Conservation (phyloP, 2,797 vertebrate genomes). For the Lacerta agilis region DNA sequence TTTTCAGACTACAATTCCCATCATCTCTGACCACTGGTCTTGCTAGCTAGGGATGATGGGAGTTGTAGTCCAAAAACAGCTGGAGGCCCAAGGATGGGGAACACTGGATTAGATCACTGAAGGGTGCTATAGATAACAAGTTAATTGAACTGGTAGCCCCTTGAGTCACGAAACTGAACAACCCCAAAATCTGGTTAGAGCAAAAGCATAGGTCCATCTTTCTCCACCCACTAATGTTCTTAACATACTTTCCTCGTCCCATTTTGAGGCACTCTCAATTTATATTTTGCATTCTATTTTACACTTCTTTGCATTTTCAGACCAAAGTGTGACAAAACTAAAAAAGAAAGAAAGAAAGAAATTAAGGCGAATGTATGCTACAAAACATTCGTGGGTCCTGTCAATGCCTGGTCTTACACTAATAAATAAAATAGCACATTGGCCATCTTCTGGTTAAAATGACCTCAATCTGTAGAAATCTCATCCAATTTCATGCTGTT, state of each 20-base stretch:
- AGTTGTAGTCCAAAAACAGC: no score
- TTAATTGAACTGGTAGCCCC: conserved; percentile 9
- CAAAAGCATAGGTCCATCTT: conserved; percentile 17
- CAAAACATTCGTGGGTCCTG: background rate
- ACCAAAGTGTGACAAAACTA: background rate
- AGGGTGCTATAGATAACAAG: background rate
- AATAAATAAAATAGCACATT: background rate
- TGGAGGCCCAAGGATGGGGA: no score
- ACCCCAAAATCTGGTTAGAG: conserved; percentile 39
- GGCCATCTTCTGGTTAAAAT: background rate
- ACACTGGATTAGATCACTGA: background rate
- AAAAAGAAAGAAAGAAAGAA: conserved; percentile 28
- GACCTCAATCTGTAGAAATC: background rate
- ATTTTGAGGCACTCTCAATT: conserved; percentile 16
- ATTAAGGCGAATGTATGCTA: background rate
- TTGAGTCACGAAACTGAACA: conserved; percentile 33
- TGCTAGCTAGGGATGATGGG: no score
- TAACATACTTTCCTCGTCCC: conserved; percentile 2
- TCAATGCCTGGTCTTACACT: background rate
- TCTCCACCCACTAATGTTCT: background rate
- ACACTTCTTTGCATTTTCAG: background rate
- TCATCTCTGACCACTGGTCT: no score
- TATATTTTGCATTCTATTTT: background rate
- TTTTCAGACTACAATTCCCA: no score
- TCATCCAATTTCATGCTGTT: background rate